phyloP scores from a whole-genome alignment of 2,888 invertebrate genomes.

The Pseudoips prasinana region DNA sequence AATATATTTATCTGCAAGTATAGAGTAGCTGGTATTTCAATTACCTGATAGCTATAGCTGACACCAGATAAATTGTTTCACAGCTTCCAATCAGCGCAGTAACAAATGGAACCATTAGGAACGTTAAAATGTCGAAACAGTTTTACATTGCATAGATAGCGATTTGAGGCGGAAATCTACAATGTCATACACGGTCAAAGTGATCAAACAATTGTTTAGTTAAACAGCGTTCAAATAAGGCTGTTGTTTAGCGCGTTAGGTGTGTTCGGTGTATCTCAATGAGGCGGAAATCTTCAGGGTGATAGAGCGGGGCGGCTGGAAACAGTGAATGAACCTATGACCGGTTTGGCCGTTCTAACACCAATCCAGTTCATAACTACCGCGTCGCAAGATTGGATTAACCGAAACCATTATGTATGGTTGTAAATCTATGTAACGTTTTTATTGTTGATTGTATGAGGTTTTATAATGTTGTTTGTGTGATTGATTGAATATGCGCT shows the following conservation, averaged over 20 bases:
- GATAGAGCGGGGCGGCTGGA: constrained; percentile 36
- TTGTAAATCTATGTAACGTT: constrained; percentile 24
- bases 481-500: constrained; percentile 14
- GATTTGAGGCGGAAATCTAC: too few species aligned
- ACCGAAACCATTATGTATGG: constrained; percentile 33
- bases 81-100: too few species aligned
- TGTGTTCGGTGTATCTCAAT: constrained; percentile 18
- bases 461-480: constrained; percentile 12
- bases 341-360: constrained; percentile 41
- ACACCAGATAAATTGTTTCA: too few species aligned
- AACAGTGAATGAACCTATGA: constrained; percentile 45
- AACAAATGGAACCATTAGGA: too few species aligned
- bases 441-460: constrained; percentile 15
- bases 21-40: too few species aligned
- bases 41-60: too few species aligned
- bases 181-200: too few species aligned
- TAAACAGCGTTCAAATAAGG: constrained; percentile 21
- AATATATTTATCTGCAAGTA: too few species aligned
- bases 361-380: constrained; percentile 37
- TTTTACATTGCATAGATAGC: too few species aligned
- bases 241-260: constrained; percentile 20
- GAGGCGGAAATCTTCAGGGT: constrained; percentile 28
- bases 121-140: too few species aligned
- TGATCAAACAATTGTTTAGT: constrained; percentile 18
- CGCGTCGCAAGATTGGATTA: constrained; percentile 31